Base-by-base conservation (phyloP, 92 coral and sea anemone genomes). In the Porites divaricata region DNA sequence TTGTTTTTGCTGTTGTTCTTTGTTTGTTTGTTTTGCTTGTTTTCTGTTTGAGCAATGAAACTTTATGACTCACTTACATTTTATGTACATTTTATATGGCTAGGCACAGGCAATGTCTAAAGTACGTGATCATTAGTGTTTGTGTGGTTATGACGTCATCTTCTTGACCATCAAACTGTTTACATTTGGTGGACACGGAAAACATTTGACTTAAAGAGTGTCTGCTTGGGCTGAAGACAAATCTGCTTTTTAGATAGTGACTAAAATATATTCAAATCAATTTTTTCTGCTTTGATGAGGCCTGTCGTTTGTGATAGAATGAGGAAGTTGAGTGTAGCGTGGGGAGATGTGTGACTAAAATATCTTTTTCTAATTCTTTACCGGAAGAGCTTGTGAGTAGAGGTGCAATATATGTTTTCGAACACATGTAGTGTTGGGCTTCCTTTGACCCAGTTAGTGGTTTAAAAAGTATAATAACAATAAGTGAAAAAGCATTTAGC, bases 71-170 rank as follows among this genome's bases (percentile, higher is more conserved):
- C 45, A 35, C 45, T 35, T 35, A 0, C 7, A 35, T 35, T 35
- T 35, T 35, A 35, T 35, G 45, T 35, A 3, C 45, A 35, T 35
- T 35, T 35, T 35, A 35, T 5, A 35, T 35, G n/a, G 41, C 16
- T 9, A 54, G 59, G 16, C 14, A 11, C 59, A 54, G 59, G 12
- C 16, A 15, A 8, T 54, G 59, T 54, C 10, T 6, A 51, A 6
- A 73, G 57, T 80, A 80, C 85, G 85, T 80, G 85, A 80, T 80
- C 76, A 2, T 7, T 16, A 22, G 4, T 54, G 59, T 13, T 54
- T 54, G 69, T 23, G 56, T 69, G 12, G 4, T 56, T 19, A 8
- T 67, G 72, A 67, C 75, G 74, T 79, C 73, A 79, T 14, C 35
- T 51, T 67, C 28, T 45, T 24, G 24, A 23, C 63, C 16, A 67